These are phyloP conservation scores for Aplocera efformata DNA, from an alignment of 2,888 invertebrate genomes.

Conservation along the genomic window DNA sequence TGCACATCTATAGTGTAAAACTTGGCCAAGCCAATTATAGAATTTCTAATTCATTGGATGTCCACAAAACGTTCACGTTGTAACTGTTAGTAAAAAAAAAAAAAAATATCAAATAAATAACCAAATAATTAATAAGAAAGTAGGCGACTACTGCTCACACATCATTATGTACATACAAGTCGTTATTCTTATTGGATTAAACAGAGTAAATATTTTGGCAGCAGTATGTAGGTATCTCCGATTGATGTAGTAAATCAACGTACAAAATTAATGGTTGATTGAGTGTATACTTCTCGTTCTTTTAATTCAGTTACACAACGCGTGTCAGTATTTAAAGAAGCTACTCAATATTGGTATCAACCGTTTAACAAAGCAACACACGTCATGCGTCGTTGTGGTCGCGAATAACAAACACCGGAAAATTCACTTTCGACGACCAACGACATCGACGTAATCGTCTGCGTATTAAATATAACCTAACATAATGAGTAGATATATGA, in stretches of 20 bases:
- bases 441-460: conserved; percentile 37
- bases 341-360: conserved; percentile 32
- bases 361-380: conserved; percentile 50
- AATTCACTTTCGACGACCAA: conserved; percentile 72
- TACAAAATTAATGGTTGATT: conserved; percentile 15
- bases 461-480: neutral
- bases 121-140: conserved; percentile 1
- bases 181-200: neutral
- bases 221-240: conserved; percentile 15
- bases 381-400: conserved; percentile 46
- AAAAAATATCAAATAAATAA: conserved; percentile 3
- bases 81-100: too few species aligned
- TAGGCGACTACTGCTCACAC: neutral
- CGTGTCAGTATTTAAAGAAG: conserved; percentile 28
- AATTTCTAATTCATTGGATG: conserved; percentile 7
- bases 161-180: neutral
- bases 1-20: neutral
- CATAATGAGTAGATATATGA: conserved; percentile 27
- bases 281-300: conserved; percentile 20
- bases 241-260: conserved; percentile 14
- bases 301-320: conserved; percentile 37
- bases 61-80: neutral
- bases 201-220: conserved; percentile 12
- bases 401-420: conserved; percentile 72
- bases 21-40: conserved; percentile 2